These are phyloP conservation scores for Hemitrygon akajei DNA, from an alignment of 2,797 vertebrate genomes.

Conservation along the genomic window DNA sequence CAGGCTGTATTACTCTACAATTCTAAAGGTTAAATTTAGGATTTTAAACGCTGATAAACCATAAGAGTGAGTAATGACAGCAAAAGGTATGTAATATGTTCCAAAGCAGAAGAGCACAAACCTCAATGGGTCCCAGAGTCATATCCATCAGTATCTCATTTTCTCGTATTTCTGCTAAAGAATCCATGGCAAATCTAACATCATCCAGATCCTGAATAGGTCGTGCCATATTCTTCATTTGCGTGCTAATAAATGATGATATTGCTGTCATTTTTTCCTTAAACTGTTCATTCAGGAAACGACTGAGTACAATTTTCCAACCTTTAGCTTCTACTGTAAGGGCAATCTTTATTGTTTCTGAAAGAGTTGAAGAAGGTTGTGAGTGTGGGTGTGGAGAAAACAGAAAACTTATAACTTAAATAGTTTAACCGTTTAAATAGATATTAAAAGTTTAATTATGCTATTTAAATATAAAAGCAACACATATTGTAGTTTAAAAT, in stretches of 20 bases:
- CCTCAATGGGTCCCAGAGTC: slow-evolving; percentile 67
- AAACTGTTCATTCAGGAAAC: slow-evolving; percentile 64
- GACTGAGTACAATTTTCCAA: slow-evolving; percentile 69
- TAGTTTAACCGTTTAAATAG: no score
- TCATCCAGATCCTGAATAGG: slow-evolving; percentile 68
- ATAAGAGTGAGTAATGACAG: neutral
- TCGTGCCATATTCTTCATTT: slow-evolving; percentile 58
- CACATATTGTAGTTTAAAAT: neutral
- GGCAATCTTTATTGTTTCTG: slow-evolving; percentile 55
- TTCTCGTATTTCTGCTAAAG: slow-evolving; percentile 59
- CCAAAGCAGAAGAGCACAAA: slow-evolving; percentile 47
- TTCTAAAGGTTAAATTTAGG: neutral
- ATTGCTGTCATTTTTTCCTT: slow-evolving; percentile 65
- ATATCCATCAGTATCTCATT: slow-evolving; percentile 65
- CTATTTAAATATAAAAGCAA: neutral
- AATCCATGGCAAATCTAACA: slow-evolving; percentile 63
- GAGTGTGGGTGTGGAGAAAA: neutral
- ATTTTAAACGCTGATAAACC: neutral
- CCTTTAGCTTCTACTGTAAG: slow-evolving; percentile 62
- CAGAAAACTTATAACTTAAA: neutral
- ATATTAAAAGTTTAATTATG: neutral
- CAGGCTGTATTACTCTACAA: no score
- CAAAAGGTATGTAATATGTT: neutral
- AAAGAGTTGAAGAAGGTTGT: no score
- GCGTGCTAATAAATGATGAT: slow-evolving; percentile 52